These are phyloP conservation scores for Ostrea edulis DNA, from an alignment of 1,140 invertebrate species.

Conservation along the genomic window DNA sequence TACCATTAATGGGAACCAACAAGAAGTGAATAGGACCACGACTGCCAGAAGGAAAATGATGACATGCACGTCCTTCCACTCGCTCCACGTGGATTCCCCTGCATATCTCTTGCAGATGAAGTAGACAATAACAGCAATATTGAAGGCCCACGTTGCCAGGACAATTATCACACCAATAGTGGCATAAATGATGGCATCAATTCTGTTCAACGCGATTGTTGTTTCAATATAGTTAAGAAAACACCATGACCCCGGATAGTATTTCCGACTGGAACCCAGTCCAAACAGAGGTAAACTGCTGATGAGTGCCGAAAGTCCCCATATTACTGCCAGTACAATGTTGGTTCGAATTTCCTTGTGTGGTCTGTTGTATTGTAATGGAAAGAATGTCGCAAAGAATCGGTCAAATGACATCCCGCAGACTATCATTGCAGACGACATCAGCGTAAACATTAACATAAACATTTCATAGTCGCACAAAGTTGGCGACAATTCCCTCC, in stretches of 20 bases:
- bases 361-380: slow-evolving; percentile 76
- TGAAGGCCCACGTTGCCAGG: not conserved
- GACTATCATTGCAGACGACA: slow-evolving; percentile 77
- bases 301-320: slow-evolving; percentile 70
- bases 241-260: slow-evolving; percentile 79
- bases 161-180: slow-evolving; percentile 61
- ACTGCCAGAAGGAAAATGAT: slow-evolving; percentile 51
- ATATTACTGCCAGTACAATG: slow-evolving; percentile 64
- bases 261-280: slow-evolving; percentile 69
- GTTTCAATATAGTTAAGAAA: slow-evolving; percentile 75
- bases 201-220: slow-evolving; percentile 44
- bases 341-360: slow-evolving; percentile 64
- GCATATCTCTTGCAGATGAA: not conserved
- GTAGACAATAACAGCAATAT: not conserved
- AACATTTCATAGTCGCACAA: slow-evolving; percentile 75
- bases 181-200: slow-evolving; percentile 72
- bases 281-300: slow-evolving; percentile 76
- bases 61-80: slow-evolving; percentile 27
- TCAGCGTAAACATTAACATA: slow-evolving; percentile 76
- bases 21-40: slow-evolving; percentile 48
- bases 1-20: slow-evolving; percentile 60
- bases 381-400: slow-evolving; percentile 76
- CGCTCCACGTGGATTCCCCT: not conserved
- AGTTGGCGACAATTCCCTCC: not conserved
- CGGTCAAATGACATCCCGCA: slow-evolving; percentile 78